These are phyloP conservation scores for Atopsyche davidsoni DNA, from an alignment of 1,140 invertebrate species.

Conservation along the genomic window DNA sequence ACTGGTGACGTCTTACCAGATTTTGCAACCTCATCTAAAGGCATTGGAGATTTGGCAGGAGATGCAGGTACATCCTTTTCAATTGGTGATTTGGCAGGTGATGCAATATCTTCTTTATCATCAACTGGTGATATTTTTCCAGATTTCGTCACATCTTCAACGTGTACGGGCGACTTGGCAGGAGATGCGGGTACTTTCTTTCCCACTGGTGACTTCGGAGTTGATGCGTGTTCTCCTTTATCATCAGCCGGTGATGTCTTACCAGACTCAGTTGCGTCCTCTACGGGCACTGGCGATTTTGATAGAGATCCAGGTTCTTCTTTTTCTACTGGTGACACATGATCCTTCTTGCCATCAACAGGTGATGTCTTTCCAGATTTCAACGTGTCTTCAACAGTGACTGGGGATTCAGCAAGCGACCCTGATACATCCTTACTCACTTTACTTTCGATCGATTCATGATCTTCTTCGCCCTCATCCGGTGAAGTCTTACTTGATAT, in stretches of 20 bases:
- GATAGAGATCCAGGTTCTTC: background rate
- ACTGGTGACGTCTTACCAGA: background rate
- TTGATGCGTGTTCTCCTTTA: background rate
- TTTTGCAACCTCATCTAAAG: background rate
- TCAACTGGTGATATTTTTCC: background rate
- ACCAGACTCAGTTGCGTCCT: background rate
- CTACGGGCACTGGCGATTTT: too few relatives aligned
- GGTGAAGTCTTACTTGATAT: too few relatives aligned
- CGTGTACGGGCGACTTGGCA: slow-evolving; percentile 2
- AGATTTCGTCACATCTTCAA: background rate
- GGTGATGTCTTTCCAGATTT: background rate
- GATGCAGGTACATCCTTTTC: background rate
- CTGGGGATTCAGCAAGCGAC: too few relatives aligned
- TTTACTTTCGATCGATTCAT: too few relatives aligned
- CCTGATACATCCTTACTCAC: too few relatives aligned
- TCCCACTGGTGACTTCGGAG: background rate
- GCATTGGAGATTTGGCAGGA: too few relatives aligned
- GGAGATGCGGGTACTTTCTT: background rate
- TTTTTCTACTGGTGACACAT: background rate
- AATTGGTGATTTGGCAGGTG: slow-evolving; percentile 10
- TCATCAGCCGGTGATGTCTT: background rate
- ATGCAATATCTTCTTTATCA: slow-evolving; percentile 3
- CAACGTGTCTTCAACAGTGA: slow-evolving; percentile 34
- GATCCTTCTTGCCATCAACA: background rate
- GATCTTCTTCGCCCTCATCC: too few relatives aligned